These are phyloP conservation scores for Tenthredo distinguenda DNA, from an alignment of 2,888 invertebrate species.

Conservation along the genomic window DNA sequence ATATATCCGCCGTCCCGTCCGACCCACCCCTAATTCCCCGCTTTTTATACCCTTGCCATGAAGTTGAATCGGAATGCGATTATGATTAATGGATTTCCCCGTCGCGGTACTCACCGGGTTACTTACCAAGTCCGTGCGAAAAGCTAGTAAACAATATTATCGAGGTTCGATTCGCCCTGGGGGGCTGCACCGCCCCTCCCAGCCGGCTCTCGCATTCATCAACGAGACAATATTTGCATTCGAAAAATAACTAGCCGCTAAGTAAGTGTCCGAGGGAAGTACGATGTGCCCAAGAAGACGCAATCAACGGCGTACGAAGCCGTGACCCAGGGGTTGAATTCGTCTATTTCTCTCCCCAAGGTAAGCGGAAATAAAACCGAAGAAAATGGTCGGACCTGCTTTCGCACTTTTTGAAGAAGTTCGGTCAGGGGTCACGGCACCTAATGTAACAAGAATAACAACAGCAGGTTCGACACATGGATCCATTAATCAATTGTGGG, in stretches of 20 bases:
- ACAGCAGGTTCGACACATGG: constrained; percentile 38
- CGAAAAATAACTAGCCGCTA: neutral
- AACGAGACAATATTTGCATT: constrained; percentile 22
- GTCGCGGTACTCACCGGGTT: constrained; percentile 8
- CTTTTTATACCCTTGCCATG: constrained; percentile 10
- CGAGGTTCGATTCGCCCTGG: constrained; percentile 22
- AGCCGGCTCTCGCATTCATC: neutral
- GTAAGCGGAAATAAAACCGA: neutral
- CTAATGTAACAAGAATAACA: constrained; percentile 30
- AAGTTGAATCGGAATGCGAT: constrained; percentile 44
- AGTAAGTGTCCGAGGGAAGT: neutral
- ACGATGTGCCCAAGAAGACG: neutral
- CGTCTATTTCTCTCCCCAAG: neutral
- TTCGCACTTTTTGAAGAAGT: neutral
- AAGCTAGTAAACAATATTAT: constrained; percentile 48
- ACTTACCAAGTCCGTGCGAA: constrained; percentile 18
- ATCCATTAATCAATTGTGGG: constrained; percentile 29
- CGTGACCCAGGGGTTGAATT: neutral
- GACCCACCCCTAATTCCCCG: neutral
- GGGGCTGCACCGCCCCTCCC: neutral
- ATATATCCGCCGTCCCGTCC: constrained; percentile 8
- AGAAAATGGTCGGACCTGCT: neutral
- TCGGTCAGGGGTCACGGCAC: neutral
- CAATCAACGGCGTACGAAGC: neutral
- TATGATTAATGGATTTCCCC: constrained; percentile 38